These are phyloP conservation scores for Blomia tropicalis DNA, from an alignment of 2,888 invertebrate species.

Conservation along the genomic window DNA sequence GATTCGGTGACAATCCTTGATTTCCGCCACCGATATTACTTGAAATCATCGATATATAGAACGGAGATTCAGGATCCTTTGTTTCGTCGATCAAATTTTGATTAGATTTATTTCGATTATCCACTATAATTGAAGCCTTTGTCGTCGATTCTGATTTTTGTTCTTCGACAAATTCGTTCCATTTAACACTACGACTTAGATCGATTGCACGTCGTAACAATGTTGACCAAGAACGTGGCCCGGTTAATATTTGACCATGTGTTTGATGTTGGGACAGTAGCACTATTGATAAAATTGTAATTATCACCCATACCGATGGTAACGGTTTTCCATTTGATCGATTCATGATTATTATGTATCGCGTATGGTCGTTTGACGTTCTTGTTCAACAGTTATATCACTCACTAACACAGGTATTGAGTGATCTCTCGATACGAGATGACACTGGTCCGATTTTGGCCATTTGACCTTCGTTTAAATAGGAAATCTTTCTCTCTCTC, in stretches of 20 bases:
- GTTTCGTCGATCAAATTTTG: constrained; percentile 10
- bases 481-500: too few species aligned
- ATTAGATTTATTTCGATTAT: background rate
- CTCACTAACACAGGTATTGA: too few species aligned
- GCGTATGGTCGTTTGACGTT: too few species aligned
- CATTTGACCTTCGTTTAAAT: too few species aligned
- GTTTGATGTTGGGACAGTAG: background rate
- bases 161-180: constrained; percentile 15
- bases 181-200: background rate
- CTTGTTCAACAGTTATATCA: too few species aligned
- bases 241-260: background rate
- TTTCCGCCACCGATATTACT: constrained; percentile 8
- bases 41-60: constrained; percentile 11
- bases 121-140: background rate
- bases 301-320: too few species aligned
- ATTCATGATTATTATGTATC: too few species aligned
- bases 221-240: constrained; percentile 1
- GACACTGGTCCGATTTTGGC: too few species aligned
- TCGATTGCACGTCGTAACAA: background rate
- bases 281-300: background rate
- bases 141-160: background rate
- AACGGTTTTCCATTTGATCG: too few species aligned
- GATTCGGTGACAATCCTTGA: background rate
- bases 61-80: constrained; percentile 13
- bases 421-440: too few species aligned